Conservation (phyloP, 2,888 invertebrate genomes). For the Ypsolopha scabrella region DNA sequence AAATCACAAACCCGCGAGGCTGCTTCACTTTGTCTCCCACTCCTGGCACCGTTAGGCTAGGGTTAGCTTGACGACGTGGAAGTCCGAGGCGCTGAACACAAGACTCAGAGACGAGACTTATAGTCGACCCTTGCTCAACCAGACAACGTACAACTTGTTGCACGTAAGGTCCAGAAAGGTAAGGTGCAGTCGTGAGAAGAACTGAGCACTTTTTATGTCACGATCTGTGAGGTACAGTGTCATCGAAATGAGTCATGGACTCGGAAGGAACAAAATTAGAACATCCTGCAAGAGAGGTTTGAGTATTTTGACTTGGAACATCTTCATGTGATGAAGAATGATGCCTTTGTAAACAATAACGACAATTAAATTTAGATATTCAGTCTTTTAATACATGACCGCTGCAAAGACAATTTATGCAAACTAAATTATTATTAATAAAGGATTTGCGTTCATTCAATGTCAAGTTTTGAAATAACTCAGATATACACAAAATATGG, state of each 20-base stretch:
- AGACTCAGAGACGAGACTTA: constrained; percentile 3
- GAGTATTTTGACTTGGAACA: too few relatives aligned
- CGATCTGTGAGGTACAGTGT: too few relatives aligned
- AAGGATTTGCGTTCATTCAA: constrained; percentile 1
- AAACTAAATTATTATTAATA: constrained; percentile 3
- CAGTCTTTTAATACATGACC: constrained; percentile 4
- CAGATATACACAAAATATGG: constrained; percentile 2
- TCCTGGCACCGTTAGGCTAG: constrained; percentile 3
- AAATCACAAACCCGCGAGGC: constrained; percentile 3
- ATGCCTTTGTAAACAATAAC: constrained; percentile 1
- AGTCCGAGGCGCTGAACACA: constrained; percentile 4
- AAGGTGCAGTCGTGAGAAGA: too few relatives aligned
- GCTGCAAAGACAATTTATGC: constrained; percentile 3
- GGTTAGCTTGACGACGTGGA: constrained; percentile 3
- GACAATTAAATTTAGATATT: constrained; percentile 3
- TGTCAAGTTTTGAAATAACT: constrained; percentile 4
- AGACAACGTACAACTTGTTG: too few relatives aligned
- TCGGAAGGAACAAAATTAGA: too few relatives aligned
- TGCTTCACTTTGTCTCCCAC: constrained; percentile 2
- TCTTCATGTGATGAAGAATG: too few relatives aligned
- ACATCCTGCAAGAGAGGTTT: too few relatives aligned
- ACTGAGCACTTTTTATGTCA: too few relatives aligned
- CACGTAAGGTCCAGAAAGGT: too few relatives aligned
- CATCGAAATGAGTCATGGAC: too few relatives aligned
- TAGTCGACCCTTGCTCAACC: not conserved